Percentiles rank a stretch among this genome's conserved stretches.
phyloP scores from a whole-genome alignment of 2,888 invertebrate species.

The Hecatera dysodea region DNA sequence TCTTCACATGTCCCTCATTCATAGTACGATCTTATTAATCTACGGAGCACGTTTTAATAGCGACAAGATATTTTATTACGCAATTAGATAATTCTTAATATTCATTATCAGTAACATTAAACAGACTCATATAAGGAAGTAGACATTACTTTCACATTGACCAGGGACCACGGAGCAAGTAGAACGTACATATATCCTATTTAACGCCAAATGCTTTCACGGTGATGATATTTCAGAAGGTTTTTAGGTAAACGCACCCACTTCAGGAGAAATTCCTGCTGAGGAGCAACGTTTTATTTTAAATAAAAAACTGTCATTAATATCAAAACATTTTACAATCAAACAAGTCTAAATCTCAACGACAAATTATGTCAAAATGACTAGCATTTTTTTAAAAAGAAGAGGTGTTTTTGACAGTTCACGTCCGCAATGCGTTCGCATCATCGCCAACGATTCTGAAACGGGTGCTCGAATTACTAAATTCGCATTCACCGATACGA shows the following conservation, averaged over 20 bases:
- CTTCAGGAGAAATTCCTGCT: too few relatives aligned
- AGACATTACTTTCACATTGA: conserved; percentile 30
- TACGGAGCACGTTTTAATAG: background rate
- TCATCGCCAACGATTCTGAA: background rate
- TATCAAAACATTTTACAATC: too few relatives aligned
- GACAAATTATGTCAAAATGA: too few relatives aligned
- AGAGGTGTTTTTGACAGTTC: too few relatives aligned
- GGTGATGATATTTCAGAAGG: conserved; percentile 6
- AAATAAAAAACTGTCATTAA: too few relatives aligned
- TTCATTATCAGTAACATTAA: conserved; percentile 28
- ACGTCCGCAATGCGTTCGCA: too few relatives aligned
- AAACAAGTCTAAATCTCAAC: too few relatives aligned
- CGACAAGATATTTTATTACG: conserved; percentile 9
- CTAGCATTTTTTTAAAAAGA: too few relatives aligned
- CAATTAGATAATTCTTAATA: conserved; percentile 26
- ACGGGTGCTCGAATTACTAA: background rate
- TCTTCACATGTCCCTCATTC: background rate
- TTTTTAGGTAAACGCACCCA: too few relatives aligned
- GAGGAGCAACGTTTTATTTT: too few relatives aligned
- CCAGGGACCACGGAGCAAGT: background rate
- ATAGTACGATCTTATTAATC: background rate
- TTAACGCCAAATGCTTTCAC: conserved; percentile 37
- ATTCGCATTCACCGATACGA: conserved; percentile 12
- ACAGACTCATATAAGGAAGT: conserved; percentile 6
- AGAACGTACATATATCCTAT: conserved; percentile 30